Evolutionary conservation across 2,797 vertebrate species (phyloP).

Genomic region (Trachurus trachurus): DNA sequence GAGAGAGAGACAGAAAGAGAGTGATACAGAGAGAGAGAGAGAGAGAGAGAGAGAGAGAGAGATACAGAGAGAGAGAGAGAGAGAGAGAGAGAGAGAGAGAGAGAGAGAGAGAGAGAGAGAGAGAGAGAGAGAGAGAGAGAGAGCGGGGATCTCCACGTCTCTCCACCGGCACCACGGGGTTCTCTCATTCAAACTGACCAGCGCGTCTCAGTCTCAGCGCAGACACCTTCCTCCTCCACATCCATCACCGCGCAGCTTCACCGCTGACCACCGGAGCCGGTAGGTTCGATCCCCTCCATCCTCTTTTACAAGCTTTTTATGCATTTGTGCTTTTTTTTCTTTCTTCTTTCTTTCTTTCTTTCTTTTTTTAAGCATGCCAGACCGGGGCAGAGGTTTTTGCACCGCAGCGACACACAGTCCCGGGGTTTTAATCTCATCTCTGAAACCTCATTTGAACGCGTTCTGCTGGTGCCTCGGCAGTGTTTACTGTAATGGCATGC

Average conservation of each 20-base stretch:
- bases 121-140: slow-evolving; percentile 36
- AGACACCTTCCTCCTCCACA: slow-evolving; percentile 17
- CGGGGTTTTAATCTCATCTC: neutral
- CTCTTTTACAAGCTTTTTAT: neutral
- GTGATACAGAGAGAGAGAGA: slow-evolving; percentile 46
- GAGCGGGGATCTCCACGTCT: slow-evolving; percentile 9
- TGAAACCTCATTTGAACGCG: neutral
- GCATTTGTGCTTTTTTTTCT: neutral
- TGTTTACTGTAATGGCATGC: neutral
- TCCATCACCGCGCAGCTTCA: slow-evolving; percentile 12
- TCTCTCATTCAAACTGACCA: slow-evolving; percentile 75
- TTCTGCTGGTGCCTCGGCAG: too few relatives aligned
- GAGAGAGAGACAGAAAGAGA: slow-evolving; percentile 28
- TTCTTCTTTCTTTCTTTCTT: too few relatives aligned
- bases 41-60: slow-evolving; percentile 29
- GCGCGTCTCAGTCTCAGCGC: slow-evolving; percentile 60
- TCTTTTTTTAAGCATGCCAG: neutral
- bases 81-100: slow-evolving; percentile 31
- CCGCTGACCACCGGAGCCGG: slow-evolving; percentile 31
- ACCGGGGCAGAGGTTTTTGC: neutral
- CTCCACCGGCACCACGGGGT: slow-evolving; percentile 63
- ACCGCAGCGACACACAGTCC: neutral
- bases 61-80: slow-evolving; percentile 38
- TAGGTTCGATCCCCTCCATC: slow-evolving; percentile 37
- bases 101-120: slow-evolving; percentile 33